A percentile compares a stretch with the other conserved stretches of the same genome.
phyloP scores from a whole-genome alignment of 2,888 invertebrate species.

The Lysandra coridon region DNA sequence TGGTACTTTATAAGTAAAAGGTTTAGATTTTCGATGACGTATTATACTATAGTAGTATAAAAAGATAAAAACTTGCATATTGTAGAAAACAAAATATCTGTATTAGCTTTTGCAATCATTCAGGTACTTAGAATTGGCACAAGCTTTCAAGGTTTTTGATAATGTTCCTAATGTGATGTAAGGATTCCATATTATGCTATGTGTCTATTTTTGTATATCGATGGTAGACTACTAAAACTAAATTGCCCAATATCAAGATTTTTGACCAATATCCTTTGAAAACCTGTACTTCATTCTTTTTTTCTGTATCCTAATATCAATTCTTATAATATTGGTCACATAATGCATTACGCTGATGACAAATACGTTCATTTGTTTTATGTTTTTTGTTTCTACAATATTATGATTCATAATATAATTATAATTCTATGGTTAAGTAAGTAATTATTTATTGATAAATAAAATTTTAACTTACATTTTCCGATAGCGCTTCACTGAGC shows the following conservation, averaged over 20 bases:
- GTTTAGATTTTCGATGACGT: too few species aligned
- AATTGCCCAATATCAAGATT: too few species aligned
- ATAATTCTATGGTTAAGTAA: too few species aligned
- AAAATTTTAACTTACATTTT: constrained; percentile 59
- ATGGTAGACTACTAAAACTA: neutral
- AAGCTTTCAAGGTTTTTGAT: constrained; percentile 3
- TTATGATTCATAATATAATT: too few species aligned
- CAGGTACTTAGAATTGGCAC: neutral
- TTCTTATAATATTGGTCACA: neutral
- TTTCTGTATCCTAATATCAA: neutral
- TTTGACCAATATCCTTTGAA: neutral
- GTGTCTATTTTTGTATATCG: neutral
- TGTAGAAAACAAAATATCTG: neutral
- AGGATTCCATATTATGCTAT: neutral
- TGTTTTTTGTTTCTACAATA: too few species aligned
- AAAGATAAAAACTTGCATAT: too few species aligned
- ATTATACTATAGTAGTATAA: too few species aligned
- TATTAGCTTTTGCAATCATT: neutral
- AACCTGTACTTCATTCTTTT: neutral
- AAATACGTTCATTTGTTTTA: neutral
- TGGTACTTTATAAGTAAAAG: too few species aligned
- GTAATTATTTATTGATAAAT: neutral
- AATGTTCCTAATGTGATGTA: neutral
- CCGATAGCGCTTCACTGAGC: constrained; percentile 69
- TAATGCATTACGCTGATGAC: too few species aligned